phyloP scores from a whole-genome alignment of 2,113 vertebrate genomes.

The Hippocampus guttulatus region DNA sequence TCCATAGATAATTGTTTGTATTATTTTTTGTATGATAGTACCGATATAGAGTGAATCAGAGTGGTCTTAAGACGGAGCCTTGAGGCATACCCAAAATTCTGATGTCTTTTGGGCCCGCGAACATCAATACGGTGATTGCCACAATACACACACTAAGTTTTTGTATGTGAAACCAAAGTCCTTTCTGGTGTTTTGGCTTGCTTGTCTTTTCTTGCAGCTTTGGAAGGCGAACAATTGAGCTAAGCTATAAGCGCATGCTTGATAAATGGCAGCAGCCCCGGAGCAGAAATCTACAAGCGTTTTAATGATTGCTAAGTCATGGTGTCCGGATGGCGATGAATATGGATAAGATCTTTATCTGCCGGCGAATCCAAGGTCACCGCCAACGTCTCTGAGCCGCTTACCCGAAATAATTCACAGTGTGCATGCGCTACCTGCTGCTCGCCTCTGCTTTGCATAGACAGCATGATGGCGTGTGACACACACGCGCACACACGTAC shows the following conservation, averaged over 20 bases:
- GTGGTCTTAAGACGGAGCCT: not conserved
- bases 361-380: constrained; percentile 59
- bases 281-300: constrained; percentile 58
- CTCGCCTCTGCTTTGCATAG: constrained; percentile 21
- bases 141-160: not conserved
- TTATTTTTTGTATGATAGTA: too few species aligned
- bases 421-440: constrained; percentile 40
- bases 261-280: constrained; percentile 46
- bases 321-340: constrained; percentile 62
- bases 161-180: not conserved
- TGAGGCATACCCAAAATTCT: not conserved
- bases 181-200: not conserved
- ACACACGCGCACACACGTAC: not conserved
- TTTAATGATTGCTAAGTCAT: constrained; percentile 70
- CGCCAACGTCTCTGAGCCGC: constrained; percentile 44
- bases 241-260: not conserved
- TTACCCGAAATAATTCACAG: constrained; percentile 54
- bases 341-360: constrained; percentile 66
- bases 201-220: not conserved
- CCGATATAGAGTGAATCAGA: not conserved
- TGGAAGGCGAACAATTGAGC: not conserved
- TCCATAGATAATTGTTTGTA: too few species aligned
- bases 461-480: constrained; percentile 28
- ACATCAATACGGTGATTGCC: too few species aligned
- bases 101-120: too few species aligned